These are phyloP conservation scores for Rhingia rostrata DNA, from an alignment of 2,888 invertebrate species.

Conservation along the genomic window DNA sequence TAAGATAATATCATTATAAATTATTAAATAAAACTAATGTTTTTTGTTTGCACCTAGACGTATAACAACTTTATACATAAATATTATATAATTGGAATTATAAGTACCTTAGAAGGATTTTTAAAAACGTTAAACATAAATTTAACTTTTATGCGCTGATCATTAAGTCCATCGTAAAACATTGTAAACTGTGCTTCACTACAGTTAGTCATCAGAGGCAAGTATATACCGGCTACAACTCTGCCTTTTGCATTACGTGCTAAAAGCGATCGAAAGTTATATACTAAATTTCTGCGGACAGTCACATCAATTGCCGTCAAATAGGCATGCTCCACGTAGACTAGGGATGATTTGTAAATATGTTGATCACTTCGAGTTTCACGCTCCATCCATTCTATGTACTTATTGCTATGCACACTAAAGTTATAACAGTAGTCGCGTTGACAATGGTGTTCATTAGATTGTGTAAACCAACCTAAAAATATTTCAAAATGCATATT, in stretches of 20 bases:
- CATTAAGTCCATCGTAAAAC: conserved; percentile 88
- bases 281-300: conserved; percentile 93
- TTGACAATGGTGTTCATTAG: conserved; percentile 89
- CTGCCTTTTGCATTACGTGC: conserved; percentile 93
- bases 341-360: conserved; percentile 87
- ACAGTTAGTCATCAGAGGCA: conserved; percentile 88
- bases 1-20: too few species aligned
- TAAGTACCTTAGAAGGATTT: conserved; percentile 84
- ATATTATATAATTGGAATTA: background rate
- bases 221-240: conserved; percentile 92
- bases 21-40: too few species aligned
- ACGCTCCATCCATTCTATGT: conserved; percentile 93
- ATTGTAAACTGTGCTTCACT: conserved; percentile 88
- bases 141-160: conserved; percentile 88
- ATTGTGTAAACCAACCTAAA: conserved; percentile 92
- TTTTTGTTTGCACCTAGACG: too few species aligned
- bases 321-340: conserved; percentile 91
- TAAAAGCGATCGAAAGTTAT: conserved; percentile 90
- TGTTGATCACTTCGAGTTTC: conserved; percentile 88
- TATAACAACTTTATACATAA: background rate
- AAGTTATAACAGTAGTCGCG: conserved; percentile 93
- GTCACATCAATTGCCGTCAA: conserved; percentile 92
- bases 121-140: conserved; percentile 89
- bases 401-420: conserved; percentile 87
- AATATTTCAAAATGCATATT: background rate